These are phyloP conservation scores for Campoletis raptor DNA, from an alignment of 2,888 invertebrate species.

Conservation along the genomic window DNA sequence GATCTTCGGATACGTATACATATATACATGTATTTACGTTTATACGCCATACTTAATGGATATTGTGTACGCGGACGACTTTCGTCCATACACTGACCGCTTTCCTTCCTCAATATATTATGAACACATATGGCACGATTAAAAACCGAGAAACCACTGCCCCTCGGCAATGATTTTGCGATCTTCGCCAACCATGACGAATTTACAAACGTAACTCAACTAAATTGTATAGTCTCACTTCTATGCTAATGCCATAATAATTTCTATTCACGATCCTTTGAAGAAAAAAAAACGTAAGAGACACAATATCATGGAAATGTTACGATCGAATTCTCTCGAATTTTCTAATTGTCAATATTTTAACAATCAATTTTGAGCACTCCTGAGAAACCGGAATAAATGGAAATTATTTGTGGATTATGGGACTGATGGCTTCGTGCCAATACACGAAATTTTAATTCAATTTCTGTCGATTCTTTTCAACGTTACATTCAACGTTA, in stretches of 20 bases:
- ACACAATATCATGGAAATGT: neutral
- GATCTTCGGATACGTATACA: slow-evolving; percentile 10
- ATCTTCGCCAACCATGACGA: slow-evolving; percentile 48
- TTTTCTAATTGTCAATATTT: neutral
- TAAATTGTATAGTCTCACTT: neutral
- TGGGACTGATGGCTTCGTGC: neutral
- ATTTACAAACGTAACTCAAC: slow-evolving; percentile 27
- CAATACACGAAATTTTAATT: neutral
- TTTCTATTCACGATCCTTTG: neutral
- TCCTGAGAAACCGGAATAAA: neutral
- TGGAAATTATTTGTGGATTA: neutral
- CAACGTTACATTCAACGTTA: neutral
- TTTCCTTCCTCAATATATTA: slow-evolving; percentile 19
- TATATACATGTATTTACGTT: slow-evolving; percentile 8
- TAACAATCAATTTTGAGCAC: neutral
- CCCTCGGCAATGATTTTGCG: slow-evolving; percentile 24
- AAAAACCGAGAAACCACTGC: slow-evolving; percentile 54
- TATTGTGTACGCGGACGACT: slow-evolving; percentile 9
- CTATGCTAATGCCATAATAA: neutral
- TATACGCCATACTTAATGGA: slow-evolving; percentile 4
- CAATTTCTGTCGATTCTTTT: neutral
- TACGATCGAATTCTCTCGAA: neutral
- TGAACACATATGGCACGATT: slow-evolving; percentile 49
- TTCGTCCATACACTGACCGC: slow-evolving; percentile 25
- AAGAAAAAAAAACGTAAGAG: neutral